Percentiles rank a stretch among this genome's conserved stretches.
Conservation (phyloP, 2,888 invertebrate genomes). For the Rhagonycha lutea region DNA sequence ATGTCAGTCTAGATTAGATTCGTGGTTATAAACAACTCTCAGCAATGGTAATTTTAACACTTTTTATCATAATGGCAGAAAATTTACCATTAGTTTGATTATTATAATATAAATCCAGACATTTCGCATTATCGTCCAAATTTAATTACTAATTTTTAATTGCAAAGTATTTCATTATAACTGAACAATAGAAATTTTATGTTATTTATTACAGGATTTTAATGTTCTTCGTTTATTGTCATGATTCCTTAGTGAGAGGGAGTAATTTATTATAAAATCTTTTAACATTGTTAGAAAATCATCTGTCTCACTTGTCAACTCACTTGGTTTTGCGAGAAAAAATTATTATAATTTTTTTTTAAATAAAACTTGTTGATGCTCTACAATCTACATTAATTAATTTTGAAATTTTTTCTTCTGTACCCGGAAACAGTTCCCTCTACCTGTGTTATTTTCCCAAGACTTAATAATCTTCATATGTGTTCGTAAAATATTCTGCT, state of each 20-base stretch:
- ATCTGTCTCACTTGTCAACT: too few relatives aligned
- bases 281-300: background rate
- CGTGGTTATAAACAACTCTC: background rate
- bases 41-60: background rate
- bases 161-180: background rate
- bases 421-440: background rate
- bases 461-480: background rate
- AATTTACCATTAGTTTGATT: background rate
- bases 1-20: background rate
- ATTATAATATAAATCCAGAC: background rate
- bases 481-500: slow-evolving; percentile 17
- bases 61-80: too few relatives aligned
- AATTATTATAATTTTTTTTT: too few relatives aligned
- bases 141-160: too few relatives aligned
- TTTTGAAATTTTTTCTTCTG: too few relatives aligned
- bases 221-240: background rate
- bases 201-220: background rate
- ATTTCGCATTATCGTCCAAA: too few relatives aligned
- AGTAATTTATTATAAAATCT: background rate
- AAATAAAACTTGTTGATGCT: too few relatives aligned
- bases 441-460: background rate
- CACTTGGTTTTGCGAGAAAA: background rate
- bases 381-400: too few relatives aligned
- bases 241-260: background rate
- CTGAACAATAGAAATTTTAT: background rate